These are phyloP conservation scores for Rhabdomys dilectus DNA, from an alignment of 2,113 vertebrate genomes.

Conservation along the genomic window DNA sequence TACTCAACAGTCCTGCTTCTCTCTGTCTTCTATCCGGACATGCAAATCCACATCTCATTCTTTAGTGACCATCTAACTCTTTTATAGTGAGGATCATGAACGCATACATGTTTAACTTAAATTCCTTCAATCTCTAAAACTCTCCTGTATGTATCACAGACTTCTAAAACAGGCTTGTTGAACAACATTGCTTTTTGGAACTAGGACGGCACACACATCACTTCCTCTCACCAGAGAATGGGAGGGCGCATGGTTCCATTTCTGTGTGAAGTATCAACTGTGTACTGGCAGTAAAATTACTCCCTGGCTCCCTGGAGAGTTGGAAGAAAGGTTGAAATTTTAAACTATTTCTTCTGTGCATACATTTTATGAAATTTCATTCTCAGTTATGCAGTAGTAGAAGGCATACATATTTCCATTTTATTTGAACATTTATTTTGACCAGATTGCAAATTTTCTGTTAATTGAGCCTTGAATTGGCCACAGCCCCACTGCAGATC, in stretches of 20 bases:
- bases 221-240: neutral
- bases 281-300: neutral
- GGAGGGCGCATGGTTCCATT: neutral
- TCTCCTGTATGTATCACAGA: neutral
- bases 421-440: constrained; percentile 75
- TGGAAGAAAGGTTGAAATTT: constrained; percentile 44
- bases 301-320: neutral
- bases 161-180: fast-evolving
- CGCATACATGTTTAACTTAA: neutral
- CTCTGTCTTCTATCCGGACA: neutral
- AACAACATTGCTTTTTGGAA: neutral
- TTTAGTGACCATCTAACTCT: neutral
- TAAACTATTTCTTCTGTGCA: constrained; percentile 28
- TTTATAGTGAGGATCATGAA: neutral
- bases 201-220: fast-evolving
- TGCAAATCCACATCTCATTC: neutral
- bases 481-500: constrained; percentile 66
- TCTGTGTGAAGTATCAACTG: constrained; percentile 11
- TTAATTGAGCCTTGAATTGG: constrained; percentile 76
- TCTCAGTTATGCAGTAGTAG: constrained; percentile 29
- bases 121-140: neutral
- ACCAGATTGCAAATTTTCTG: constrained; percentile 81
- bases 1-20: neutral
- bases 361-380: constrained; percentile 39
- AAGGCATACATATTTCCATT: constrained; percentile 39